A percentile compares a stretch with the other conserved stretches of the same genome.
Evolutionary conservation across 2,888 invertebrate genomes (phyloP).

Genomic region (Spodoptera picta): DNA sequence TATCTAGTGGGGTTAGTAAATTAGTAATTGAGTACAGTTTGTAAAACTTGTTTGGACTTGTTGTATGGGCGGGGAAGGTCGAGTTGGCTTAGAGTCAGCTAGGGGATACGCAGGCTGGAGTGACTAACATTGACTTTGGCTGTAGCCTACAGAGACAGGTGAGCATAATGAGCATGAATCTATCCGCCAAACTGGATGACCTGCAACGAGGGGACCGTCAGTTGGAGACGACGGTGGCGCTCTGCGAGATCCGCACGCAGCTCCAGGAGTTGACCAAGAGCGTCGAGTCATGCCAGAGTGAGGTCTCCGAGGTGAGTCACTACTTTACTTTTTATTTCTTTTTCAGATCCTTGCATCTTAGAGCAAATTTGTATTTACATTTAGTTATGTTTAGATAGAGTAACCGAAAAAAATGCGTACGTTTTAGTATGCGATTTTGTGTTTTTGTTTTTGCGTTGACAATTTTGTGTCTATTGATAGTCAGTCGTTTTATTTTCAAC

Average conservation of each 20-base stretch:
- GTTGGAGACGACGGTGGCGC: conserved; percentile 97
- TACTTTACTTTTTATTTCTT: conserved; percentile 1
- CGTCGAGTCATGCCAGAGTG: conserved; percentile 98
- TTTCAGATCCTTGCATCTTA: neutral
- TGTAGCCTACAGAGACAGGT: conserved; percentile 98
- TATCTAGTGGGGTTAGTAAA: too few species aligned
- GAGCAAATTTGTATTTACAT: neutral
- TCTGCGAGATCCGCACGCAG: conserved; percentile 97
- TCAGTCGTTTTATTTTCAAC: too few species aligned
- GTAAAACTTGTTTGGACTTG: conserved; percentile 1
- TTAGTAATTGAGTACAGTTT: too few species aligned
- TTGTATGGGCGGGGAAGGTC: conserved; percentile 35
- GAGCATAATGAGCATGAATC: conserved; percentile 99
- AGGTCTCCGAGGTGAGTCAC: conserved; percentile 93
- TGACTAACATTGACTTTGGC: conserved; percentile 48
- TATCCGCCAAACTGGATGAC: conserved; percentile 97
- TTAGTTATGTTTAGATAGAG: too few species aligned
- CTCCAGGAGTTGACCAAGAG: conserved; percentile 97
- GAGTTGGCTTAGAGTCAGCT: conserved; percentile 27
- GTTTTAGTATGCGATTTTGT: too few species aligned
- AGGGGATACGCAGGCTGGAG: conserved; percentile 14
- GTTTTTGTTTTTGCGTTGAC: too few species aligned
- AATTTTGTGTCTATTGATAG: too few species aligned
- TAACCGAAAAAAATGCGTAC: too few species aligned
- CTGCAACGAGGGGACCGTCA: conserved; percentile 96